These are phyloP conservation scores for Yponomeuta evonymella DNA, from an alignment of 2,888 invertebrate species.

Conservation along the genomic window DNA sequence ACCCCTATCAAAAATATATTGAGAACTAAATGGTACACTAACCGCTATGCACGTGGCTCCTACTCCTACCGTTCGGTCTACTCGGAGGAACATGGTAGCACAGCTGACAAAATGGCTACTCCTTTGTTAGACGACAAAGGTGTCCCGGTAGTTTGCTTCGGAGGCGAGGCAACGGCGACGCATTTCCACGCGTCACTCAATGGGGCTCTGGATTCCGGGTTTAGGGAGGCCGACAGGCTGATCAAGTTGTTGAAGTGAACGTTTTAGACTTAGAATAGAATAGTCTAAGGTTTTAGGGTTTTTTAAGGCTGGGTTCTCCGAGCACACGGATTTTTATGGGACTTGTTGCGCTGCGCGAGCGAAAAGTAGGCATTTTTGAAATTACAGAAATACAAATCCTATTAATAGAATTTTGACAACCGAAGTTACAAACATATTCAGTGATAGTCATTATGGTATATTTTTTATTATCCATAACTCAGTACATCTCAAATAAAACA, in stretches of 20 bases:
- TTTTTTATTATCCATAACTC: too few relatives aligned
- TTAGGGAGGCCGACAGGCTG: conserved; percentile 71
- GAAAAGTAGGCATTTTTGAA: too few relatives aligned
- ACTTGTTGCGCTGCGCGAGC: too few relatives aligned
- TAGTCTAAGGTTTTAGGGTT: too few relatives aligned
- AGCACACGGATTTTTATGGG: too few relatives aligned
- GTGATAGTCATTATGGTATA: too few relatives aligned
- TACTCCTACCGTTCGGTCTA: conserved; percentile 68
- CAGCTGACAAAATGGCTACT: conserved; percentile 51
- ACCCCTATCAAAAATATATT: not conserved
- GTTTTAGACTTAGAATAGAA: too few relatives aligned
- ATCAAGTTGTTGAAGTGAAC: not conserved
- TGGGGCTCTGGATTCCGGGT: conserved; percentile 78
- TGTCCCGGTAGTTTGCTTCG: conserved; percentile 62
- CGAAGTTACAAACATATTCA: too few relatives aligned
- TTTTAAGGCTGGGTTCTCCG: too few relatives aligned
- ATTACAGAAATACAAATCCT: too few relatives aligned
- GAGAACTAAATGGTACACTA: conserved; percentile 72
- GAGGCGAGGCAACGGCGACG: conserved; percentile 73
- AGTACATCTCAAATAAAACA: too few relatives aligned
- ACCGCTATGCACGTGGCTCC: conserved; percentile 73
- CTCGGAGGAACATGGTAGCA: conserved; percentile 50
- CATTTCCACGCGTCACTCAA: conserved; percentile 78
- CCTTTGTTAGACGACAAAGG: conserved; percentile 41
- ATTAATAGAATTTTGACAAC: too few relatives aligned